These are phyloP conservation scores for Eilema griseolum DNA, from an alignment of 2,888 invertebrate species.

Conservation along the genomic window DNA sequence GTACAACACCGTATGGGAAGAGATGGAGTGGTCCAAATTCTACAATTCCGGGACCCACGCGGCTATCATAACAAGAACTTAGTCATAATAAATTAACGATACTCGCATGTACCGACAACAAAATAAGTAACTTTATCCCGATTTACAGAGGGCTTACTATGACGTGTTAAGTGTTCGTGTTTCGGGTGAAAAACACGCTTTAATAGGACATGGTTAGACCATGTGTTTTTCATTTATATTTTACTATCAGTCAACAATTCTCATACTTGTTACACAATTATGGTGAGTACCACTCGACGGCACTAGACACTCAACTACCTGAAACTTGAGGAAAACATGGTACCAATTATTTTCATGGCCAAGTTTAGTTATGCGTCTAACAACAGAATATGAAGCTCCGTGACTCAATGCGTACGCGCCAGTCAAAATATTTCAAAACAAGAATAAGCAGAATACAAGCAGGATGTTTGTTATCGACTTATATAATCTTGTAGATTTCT, in stretches of 20 bases:
- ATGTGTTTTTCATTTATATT: too few species aligned
- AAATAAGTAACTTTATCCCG: not conserved
- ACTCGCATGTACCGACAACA: not conserved
- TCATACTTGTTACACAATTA: not conserved
- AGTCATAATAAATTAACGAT: not conserved
- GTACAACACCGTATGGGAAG: too few species aligned
- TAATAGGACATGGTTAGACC: too few species aligned
- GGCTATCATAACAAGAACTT: too few species aligned
- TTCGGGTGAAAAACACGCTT: too few species aligned
- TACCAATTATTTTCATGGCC: conserved; percentile 38
- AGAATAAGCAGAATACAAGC: conserved; percentile 17
- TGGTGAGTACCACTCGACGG: too few species aligned
- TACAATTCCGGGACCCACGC: too few species aligned
- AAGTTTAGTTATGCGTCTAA: conserved; percentile 33
- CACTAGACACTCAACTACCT: conserved; percentile 4
- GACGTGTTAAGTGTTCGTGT: too few species aligned
- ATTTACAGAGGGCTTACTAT: not conserved
- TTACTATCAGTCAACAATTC: not conserved
- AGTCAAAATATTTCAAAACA: conserved; percentile 2
- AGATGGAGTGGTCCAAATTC: too few species aligned
- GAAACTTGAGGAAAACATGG: not conserved
- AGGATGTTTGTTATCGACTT: conserved; percentile 29
- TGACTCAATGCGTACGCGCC: conserved; percentile 5
- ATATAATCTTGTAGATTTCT: conserved; percentile 35
- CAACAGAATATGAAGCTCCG: not conserved